Base-by-base conservation (phyloP, 2,888 invertebrate species). In the Limnephilus rhombicus region DNA sequence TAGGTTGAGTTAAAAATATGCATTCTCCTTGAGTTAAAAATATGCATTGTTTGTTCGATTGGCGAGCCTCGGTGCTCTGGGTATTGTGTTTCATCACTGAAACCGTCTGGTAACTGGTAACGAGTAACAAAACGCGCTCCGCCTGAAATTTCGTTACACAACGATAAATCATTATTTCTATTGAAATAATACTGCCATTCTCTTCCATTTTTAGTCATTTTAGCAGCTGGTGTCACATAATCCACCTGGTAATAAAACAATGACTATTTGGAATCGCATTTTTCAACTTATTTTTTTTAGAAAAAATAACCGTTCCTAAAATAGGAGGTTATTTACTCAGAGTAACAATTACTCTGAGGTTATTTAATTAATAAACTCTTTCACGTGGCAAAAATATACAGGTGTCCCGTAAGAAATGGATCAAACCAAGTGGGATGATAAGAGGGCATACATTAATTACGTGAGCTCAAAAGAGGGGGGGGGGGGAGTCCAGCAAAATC, bases 21-120 rank as follows among this genome's bases (percentile, higher is more conserved):
- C n/a, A n/a, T 85, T 85, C 85, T 85, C 85, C 85, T 85, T 85
- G 85, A 85, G 41, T 85, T 37, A 37, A 85, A 45, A 37, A 85
- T 45, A 85, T 45, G 41, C 85, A 34, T 85, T 41, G 37, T 37
- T 41, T 85, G 85, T 85, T 85, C 85, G 45, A 45, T 85, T 85
- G 41, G 85, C n/a, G 85, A 24, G 31, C 37, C 85, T 85, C 37
- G 45, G 45, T 41, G 24, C 85, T n/a, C 85, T n/a, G n/a, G n/a
- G 45, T 37, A 85, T 37, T 85, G 4, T 45, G 24, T 85, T 83
- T 31, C 82, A 83, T 11, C 45, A 85, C 11, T 45, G 13, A 37
- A 85, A 29, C 85, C 31, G 85, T 41, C 85, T 85, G 85, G 85
- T 45, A 45, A 45, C 45, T 85, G 85, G 85, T 45, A 45, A 45